Conservation (phyloP, 2,888 invertebrate genomes). For the Strigamia crassipes region DNA sequence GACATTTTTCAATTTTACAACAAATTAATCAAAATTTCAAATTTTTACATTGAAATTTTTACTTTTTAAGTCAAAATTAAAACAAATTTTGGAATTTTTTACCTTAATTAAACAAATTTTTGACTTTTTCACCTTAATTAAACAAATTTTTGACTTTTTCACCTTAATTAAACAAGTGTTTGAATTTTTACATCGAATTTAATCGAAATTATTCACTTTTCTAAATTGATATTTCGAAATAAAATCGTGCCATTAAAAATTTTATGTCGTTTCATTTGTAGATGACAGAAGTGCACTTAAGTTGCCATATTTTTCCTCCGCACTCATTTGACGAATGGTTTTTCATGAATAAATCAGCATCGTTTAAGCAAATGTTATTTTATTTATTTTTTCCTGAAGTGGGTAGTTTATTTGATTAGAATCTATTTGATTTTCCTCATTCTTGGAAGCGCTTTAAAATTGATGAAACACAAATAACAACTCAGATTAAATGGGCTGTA, state of each 20-base stretch:
- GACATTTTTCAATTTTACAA: too few species aligned
- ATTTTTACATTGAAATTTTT: too few species aligned
- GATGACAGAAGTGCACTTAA: background rate
- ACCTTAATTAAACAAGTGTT: too few species aligned
- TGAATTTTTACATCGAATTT: too few species aligned
- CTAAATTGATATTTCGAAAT: too few species aligned
- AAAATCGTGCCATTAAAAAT: background rate
- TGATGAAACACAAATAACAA: background rate
- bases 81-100: too few species aligned
- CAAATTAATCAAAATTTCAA: too few species aligned
- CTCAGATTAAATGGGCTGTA: constrained; percentile 7
- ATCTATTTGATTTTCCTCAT: constrained; percentile 14
- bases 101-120: too few species aligned
- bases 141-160: too few species aligned
- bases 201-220: background rate
- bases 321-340: background rate
- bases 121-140: too few species aligned
- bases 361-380: background rate
- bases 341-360: constrained; percentile 24
- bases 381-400: background rate
- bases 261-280: background rate
- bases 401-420: background rate
- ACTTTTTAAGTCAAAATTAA: too few species aligned
- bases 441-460: constrained; percentile 28
- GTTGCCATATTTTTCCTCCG: background rate